Evolutionary conservation across 2,113 vertebrate species (phyloP).

Genomic region (Hassar affinis): DNA sequence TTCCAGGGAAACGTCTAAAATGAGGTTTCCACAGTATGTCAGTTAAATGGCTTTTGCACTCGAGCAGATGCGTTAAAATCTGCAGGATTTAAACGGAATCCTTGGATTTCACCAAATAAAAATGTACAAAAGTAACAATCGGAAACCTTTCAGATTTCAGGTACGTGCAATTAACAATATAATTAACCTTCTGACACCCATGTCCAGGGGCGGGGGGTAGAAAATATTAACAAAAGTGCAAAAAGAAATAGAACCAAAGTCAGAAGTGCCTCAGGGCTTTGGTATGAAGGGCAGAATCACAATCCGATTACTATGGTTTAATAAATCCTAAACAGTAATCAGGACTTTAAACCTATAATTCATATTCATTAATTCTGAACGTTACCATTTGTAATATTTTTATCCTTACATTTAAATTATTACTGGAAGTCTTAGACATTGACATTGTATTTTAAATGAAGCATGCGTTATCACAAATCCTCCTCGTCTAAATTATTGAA

Average conservation of each 20-base stretch:
- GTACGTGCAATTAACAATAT: not conserved
- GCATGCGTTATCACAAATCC: not conserved
- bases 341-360: not conserved
- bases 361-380: not conserved
- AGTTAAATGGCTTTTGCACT: not conserved
- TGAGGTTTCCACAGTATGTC: not conserved
- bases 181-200: constrained; percentile 14
- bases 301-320: constrained; percentile 3
- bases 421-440: not conserved
- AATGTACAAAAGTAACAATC: not conserved
- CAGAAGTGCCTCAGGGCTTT: not conserved
- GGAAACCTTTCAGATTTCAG: not conserved
- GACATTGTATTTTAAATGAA: not conserved
- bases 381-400: constrained; percentile 12
- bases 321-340: not conserved
- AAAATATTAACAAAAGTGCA: constrained; percentile 11
- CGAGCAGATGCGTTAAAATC: not conserved
- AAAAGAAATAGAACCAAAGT: constrained; percentile 6
- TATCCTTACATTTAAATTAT: not conserved
- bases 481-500: not conserved
- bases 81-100: not conserved
- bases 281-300: not conserved
- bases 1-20: not conserved
- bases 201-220: not conserved
- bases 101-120: constrained; percentile 2